Conservation (phyloP, 1,140 invertebrate species). For the Ruditapes philippinarum region DNA sequence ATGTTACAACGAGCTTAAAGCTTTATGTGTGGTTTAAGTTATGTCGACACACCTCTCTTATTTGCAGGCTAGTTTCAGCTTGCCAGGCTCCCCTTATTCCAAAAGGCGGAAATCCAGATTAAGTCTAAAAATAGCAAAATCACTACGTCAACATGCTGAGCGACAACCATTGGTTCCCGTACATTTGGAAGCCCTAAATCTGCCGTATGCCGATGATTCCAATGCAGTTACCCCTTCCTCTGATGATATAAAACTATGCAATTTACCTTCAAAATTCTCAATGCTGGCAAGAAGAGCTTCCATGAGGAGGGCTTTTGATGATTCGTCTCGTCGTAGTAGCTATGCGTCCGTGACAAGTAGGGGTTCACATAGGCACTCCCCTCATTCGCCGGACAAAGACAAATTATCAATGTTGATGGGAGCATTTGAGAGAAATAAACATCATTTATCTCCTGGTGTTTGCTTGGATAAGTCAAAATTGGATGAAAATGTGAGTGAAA, state of each 20-base stretch:
- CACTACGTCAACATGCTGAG: slow-evolving; percentile 93
- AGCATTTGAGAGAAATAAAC: slow-evolving; percentile 67
- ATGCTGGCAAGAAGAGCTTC: slow-evolving; percentile 75
- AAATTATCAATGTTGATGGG: slow-evolving; percentile 55
- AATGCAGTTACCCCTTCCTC: slow-evolving; percentile 99
- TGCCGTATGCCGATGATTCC: slow-evolving; percentile 99
- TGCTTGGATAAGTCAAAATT: slow-evolving; percentile 82
- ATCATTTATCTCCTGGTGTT: slow-evolving; percentile 81
- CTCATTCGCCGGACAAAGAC: slow-evolving; percentile 57
- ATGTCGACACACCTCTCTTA: slow-evolving; percentile 4
- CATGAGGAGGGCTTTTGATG: slow-evolving; percentile 67
- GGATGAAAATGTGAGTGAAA: slow-evolving; percentile 82
- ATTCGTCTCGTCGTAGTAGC: slow-evolving; percentile 78
- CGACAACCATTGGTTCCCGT: slow-evolving; percentile 98
- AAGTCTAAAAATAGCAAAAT: slow-evolving; percentile 86
- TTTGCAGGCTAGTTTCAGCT: slow-evolving; percentile 96
- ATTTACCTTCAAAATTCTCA: slow-evolving; percentile 80
- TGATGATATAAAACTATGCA: slow-evolving; percentile 90
- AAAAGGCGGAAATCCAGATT: slow-evolving; percentile 89
- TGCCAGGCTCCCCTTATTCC: slow-evolving; percentile 98
- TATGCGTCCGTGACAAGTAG: slow-evolving; percentile 80
- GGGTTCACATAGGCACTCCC: slow-evolving; percentile 73
- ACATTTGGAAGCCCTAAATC: slow-evolving; percentile 97
- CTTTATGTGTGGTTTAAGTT: slow-evolving; percentile 38
- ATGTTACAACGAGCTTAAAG: not conserved